Conservation (phyloP, 2,797 vertebrate species). For the Neopelma chrysocephalum region DNA sequence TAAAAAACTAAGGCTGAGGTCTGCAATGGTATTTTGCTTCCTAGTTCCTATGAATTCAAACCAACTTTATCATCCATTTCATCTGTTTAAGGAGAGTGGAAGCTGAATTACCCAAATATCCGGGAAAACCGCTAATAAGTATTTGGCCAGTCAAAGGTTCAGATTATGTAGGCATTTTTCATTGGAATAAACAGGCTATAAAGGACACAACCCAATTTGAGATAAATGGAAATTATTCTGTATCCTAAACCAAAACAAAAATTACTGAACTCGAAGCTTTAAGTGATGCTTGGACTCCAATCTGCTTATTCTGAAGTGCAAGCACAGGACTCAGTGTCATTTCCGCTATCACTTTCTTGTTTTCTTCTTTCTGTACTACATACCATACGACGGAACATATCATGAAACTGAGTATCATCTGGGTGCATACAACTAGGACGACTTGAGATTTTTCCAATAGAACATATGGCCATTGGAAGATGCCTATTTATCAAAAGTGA, state of each 20-base stretch:
- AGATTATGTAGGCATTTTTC: not conserved
- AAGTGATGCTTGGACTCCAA: not conserved
- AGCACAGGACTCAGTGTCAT: slow-evolving; percentile 2
- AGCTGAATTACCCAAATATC: not conserved
- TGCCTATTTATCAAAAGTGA: slow-evolving; percentile 50
- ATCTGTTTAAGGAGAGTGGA: slow-evolving; percentile 55
- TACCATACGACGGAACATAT: slow-evolving; percentile 38
- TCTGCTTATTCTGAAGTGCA: not conserved
- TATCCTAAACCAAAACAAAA: slow-evolving; percentile 56
- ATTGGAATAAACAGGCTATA: not conserved
- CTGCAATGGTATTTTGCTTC: not conserved
- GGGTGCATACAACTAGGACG: slow-evolving; percentile 34
- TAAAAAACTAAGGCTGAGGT: not conserved
- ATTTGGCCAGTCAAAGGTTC: not conserved
- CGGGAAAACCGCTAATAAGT: not conserved
- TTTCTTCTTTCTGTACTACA: slow-evolving; percentile 44
- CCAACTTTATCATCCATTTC: slow-evolving; percentile 46
- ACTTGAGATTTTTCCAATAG: slow-evolving; percentile 60
- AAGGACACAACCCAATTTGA: not conserved
- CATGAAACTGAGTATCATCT: slow-evolving; percentile 50
- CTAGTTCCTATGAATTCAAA: not conserved
- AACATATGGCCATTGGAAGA: slow-evolving; percentile 62
- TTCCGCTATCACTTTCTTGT: slow-evolving; percentile 54
- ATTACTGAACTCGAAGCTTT: not conserved
- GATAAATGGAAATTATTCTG: slow-evolving; percentile 48